Base-by-base conservation (phyloP, 2,888 invertebrate species). In the Ichneumoninae sp. region DNA sequence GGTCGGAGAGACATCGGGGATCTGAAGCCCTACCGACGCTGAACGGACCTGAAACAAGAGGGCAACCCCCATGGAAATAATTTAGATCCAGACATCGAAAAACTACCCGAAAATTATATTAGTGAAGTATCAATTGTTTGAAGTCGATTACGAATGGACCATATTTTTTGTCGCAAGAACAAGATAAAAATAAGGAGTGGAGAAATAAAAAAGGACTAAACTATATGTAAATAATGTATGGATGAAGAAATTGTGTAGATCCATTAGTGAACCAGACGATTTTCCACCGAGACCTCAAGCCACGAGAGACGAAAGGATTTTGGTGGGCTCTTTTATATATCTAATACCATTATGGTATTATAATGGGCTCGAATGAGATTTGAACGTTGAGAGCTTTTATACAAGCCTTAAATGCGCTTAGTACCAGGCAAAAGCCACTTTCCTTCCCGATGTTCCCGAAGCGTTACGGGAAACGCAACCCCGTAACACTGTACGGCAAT, bases 371-470 rank as follows among this genome's bases (percentile, higher is more conserved):
- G 50, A 81, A 86, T 86, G 72, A 86, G 78, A 86, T 86, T 85
- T 75, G 65, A 70, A 33, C 74, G 74, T 44, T 79, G 77, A 84
- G 66, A 81, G 84, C 84, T 84, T 86, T 86, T 86, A 90, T 88
- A 90, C 86, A 82, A 80, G 54, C 76, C 82, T 87, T 86, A 88
- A 89, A 88, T 86, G 89, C 86, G 80, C 76, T 84, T 70, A 66
- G 75, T 69, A 76, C 80, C 65, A 65, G 65, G 57, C 57, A 44
- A 62, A 52, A 44, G 36, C 36, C 13, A 47, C 62, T 62, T 40
- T 36, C 60, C 50, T 36, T 66, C 19, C 36, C 66, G 36, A 36
- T 40, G 8, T 36, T 40, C 16, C 66, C 40, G 26, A 74, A 57
- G 62, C 75, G 75, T 75, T 81, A 3, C 50, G 50, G 50, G 60